phyloP scores from a whole-genome alignment of 2,888 invertebrate genomes.

The Aromia moschata region DNA sequence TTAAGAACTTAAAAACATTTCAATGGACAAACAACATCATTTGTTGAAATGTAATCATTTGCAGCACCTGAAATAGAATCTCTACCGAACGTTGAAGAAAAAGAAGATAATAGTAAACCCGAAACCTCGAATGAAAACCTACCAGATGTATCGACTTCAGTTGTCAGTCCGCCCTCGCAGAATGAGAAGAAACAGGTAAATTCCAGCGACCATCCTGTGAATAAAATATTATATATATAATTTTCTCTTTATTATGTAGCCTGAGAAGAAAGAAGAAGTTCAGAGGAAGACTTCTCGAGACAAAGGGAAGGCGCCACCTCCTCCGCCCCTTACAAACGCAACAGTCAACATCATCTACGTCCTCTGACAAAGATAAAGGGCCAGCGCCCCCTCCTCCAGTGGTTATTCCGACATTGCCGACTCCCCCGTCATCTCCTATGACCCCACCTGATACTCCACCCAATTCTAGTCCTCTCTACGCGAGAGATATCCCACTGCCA shows the following conservation, averaged over 20 bases:
- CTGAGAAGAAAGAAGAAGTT: slow-evolving; percentile 72
- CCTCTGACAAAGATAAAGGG: slow-evolving; percentile 43
- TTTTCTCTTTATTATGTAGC: slow-evolving; percentile 60
- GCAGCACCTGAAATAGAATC: slow-evolving; percentile 63
- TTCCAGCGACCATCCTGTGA: neutral
- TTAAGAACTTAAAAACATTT: too few relatives aligned
- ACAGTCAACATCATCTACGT: slow-evolving; percentile 37
- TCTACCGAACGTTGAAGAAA: slow-evolving; percentile 37
- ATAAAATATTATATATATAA: too few relatives aligned
- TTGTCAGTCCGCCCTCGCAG: slow-evolving; percentile 28
- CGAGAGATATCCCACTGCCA: slow-evolving; percentile 34
- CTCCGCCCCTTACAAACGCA: slow-evolving; percentile 64
- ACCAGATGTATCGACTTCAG: slow-evolving; percentile 26
- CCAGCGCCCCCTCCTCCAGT: slow-evolving; percentile 52
- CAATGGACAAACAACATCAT: too few relatives aligned
- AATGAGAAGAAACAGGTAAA: slow-evolving; percentile 47
- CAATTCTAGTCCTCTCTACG: slow-evolving; percentile 38
- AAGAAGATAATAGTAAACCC: slow-evolving; percentile 29
- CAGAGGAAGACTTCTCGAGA: slow-evolving; percentile 68
- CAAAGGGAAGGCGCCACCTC: slow-evolving; percentile 54
- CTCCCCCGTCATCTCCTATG: slow-evolving; percentile 58
- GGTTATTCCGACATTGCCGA: slow-evolving; percentile 31
- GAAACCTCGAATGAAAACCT: slow-evolving; percentile 29
- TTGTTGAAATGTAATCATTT: slow-evolving; percentile 36
- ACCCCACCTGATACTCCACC: slow-evolving; percentile 59